Conservation (phyloP, 2,797 vertebrate species). For the Poecilia velifera region DNA sequence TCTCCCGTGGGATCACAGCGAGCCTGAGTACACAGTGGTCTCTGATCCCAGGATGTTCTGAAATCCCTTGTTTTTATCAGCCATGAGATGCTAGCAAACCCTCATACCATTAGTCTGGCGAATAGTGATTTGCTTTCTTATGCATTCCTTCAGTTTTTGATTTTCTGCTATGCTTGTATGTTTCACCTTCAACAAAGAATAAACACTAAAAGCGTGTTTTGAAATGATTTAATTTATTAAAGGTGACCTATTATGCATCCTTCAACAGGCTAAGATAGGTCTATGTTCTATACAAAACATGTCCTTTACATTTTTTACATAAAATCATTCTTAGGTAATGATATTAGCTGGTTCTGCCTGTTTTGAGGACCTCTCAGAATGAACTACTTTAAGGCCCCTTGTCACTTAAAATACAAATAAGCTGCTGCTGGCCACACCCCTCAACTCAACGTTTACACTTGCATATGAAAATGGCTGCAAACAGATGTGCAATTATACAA, state of each 20-base stretch:
- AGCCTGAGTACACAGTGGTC: slow-evolving; percentile 52
- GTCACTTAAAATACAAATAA: no score
- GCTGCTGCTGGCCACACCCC: no score
- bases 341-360: no score
- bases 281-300: no score
- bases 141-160: not conserved
- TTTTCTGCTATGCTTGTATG: not conserved
- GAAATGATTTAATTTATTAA: not conserved
- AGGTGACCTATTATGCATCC: not conserved
- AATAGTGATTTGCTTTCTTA: not conserved
- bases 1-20: slow-evolving; percentile 51
- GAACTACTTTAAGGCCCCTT: no score
- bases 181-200: not conserved
- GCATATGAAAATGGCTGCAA: no score
- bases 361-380: no score
- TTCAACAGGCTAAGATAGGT: no score
- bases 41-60: slow-evolving; percentile 41
- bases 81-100: slow-evolving; percentile 42
- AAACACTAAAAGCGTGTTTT: not conserved
- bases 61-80: slow-evolving; percentile 17
- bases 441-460: no score
- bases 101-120: not conserved
- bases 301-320: no score
- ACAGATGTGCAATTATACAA: no score
- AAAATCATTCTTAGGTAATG: no score